phyloP scores from a whole-genome alignment of 2,888 invertebrate species.

The Panopea generosa region DNA sequence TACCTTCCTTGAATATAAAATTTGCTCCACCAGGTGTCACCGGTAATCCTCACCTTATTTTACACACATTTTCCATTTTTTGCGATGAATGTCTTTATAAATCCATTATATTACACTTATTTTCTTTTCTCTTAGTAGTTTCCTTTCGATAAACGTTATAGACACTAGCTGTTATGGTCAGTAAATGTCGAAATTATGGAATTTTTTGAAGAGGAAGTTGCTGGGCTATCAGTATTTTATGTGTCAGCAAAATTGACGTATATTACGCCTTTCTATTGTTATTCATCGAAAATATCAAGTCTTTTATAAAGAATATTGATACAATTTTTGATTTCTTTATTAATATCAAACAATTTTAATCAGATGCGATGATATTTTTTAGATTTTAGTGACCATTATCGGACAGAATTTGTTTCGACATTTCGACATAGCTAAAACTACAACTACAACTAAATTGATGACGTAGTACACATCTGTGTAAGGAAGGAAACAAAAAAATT shows the following conservation, averaged over 20 bases:
- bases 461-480: conserved; percentile 53
- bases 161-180: conserved; percentile 31
- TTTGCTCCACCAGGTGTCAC: conserved; percentile 56
- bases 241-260: conserved; percentile 16
- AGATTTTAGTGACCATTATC: conserved; percentile 41
- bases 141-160: neutral
- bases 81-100: conserved; percentile 6
- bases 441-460: conserved; percentile 49
- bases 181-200: conserved; percentile 19
- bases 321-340: conserved; percentile 28
- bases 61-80: conserved; percentile 20
- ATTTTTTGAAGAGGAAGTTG: conserved; percentile 28
- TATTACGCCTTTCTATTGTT: conserved; percentile 14
- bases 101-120: neutral
- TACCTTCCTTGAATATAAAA: conserved; percentile 51
- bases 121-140: neutral
- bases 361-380: conserved; percentile 49
- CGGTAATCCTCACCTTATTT: conserved; percentile 6
- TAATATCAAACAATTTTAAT: conserved; percentile 19
- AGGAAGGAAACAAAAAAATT: neutral
- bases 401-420: conserved; percentile 3
- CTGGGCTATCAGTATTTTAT: conserved; percentile 27
- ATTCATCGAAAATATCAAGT: conserved; percentile 28
- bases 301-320: conserved; percentile 19
- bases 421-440: conserved; percentile 14